Evolutionary conservation across 2,888 invertebrate species (phyloP).

Genomic region (Lepidocyrtinus sp.): DNA sequence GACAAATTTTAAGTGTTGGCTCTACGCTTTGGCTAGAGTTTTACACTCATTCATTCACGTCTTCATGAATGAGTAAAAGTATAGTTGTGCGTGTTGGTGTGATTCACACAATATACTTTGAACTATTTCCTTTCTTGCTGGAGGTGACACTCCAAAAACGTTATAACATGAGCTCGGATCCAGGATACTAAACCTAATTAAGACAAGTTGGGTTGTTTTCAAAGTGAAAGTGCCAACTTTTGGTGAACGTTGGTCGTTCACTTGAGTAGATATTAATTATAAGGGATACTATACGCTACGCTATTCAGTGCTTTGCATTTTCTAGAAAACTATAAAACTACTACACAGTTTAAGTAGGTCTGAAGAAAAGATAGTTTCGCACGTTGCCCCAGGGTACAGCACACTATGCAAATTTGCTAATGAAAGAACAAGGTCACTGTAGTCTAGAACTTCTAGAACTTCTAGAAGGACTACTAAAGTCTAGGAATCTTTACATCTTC

Average conservation of each 20-base stretch:
- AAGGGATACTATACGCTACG: neutral
- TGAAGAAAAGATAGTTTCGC: too few relatives aligned
- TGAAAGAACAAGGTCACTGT: too few relatives aligned
- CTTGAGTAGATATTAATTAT: neutral
- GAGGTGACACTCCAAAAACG: neutral
- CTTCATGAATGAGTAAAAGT: constrained; percentile 2
- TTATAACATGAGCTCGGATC: constrained; percentile 9
- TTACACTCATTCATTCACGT: constrained; percentile 4
- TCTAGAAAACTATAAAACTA: neutral
- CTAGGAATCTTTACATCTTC: too few relatives aligned
- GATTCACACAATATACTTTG: too few relatives aligned
- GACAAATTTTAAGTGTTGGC: neutral
- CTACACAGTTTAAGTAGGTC: neutral
- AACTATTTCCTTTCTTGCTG: constrained; percentile 4
- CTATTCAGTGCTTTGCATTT: too few relatives aligned
- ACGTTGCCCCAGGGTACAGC: constrained; percentile 1
- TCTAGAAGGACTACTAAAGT: too few relatives aligned
- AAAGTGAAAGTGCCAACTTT: constrained; percentile 8
- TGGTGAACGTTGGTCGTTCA: neutral
- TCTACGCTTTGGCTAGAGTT: neutral
- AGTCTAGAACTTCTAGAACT: too few relatives aligned
- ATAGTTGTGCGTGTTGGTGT: constrained; percentile 2
- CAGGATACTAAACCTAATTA: too few relatives aligned
- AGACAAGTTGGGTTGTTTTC: constrained; percentile 5
- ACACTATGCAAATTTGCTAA: too few relatives aligned